Percentiles rank a stretch among this genome's conserved stretches.
phyloP scores from a whole-genome alignment of 2,797 vertebrate species.

The Dendrocincla fuliginosa region DNA sequence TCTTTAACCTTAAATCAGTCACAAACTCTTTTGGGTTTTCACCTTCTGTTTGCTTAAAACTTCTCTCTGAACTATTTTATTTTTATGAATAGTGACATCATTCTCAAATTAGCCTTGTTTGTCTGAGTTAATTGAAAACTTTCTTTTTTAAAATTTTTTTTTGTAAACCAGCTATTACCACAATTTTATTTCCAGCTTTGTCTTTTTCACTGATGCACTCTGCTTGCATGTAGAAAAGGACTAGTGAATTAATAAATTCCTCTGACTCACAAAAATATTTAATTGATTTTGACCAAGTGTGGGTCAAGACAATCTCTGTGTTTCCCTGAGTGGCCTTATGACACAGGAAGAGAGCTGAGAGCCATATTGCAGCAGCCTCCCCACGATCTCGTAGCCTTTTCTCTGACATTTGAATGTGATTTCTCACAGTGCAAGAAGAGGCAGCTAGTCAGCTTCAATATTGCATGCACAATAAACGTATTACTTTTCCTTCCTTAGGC shows the following conservation, averaged over 20 bases:
- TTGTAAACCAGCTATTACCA: background rate
- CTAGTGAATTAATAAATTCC: background rate
- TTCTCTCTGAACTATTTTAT: slow-evolving; percentile 7
- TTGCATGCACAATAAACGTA: background rate
- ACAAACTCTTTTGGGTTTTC: slow-evolving; percentile 8
- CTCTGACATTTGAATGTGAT: background rate
- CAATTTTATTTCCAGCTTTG: background rate
- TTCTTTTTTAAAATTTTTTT: background rate
- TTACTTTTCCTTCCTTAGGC: background rate
- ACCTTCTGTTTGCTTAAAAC: slow-evolving; percentile 43
- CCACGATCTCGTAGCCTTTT: background rate
- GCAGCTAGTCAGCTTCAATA: background rate
- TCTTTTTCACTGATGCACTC: background rate
- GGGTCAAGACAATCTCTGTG: background rate
- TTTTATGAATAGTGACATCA: background rate
- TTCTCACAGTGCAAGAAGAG: background rate
- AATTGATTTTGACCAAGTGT: background rate
- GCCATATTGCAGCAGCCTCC: background rate
- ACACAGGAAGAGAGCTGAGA: background rate
- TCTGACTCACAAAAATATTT: background rate
- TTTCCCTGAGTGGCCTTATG: background rate
- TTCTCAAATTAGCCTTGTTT: slow-evolving; percentile 31
- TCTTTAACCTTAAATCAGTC: slow-evolving; percentile 40
- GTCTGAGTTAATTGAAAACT: background rate
- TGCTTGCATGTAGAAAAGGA: background rate